Conservation (phyloP, 2,113 vertebrate species). For the Anoura caudifer region DNA sequence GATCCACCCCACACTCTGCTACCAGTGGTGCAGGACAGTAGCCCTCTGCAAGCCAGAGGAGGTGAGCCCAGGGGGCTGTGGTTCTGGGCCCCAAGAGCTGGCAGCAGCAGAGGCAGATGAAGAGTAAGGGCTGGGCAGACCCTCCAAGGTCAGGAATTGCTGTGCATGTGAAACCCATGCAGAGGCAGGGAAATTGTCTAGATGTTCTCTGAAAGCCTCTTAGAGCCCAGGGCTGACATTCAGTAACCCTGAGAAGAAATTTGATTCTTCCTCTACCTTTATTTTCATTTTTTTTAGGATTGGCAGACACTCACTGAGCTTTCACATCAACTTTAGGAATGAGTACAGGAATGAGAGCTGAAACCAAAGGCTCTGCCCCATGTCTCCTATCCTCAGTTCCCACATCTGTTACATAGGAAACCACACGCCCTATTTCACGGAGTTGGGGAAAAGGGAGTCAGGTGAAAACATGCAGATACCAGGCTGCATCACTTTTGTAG, state of each 20-base stretch:
- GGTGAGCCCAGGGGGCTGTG: background rate
- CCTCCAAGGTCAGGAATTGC: background rate
- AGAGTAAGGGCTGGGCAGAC: background rate
- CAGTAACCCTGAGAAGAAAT: background rate
- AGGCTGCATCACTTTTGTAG: background rate
- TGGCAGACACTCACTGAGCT: background rate
- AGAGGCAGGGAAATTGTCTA: too few species aligned
- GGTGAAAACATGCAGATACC: background rate
- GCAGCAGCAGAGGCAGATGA: background rate
- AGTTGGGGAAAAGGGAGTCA: too few species aligned
- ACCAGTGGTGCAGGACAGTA: background rate
- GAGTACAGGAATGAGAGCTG: background rate
- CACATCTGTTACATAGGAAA: background rate
- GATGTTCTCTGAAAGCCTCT: background rate
- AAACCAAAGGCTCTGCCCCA: background rate
- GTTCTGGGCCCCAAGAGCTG: background rate
- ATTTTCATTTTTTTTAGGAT: background rate
- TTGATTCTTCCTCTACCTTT: background rate
- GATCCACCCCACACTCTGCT: background rate
- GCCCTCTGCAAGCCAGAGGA: background rate
- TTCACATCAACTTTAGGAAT: background rate
- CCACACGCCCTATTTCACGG: background rate
- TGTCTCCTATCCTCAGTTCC: background rate
- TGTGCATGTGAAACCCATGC: background rate
- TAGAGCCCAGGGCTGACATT: background rate